A percentile compares a stretch with the other conserved stretches of the same genome.
phyloP scores from a whole-genome alignment of 2,113 vertebrate genomes.

The Illadopsis cleaveri region DNA sequence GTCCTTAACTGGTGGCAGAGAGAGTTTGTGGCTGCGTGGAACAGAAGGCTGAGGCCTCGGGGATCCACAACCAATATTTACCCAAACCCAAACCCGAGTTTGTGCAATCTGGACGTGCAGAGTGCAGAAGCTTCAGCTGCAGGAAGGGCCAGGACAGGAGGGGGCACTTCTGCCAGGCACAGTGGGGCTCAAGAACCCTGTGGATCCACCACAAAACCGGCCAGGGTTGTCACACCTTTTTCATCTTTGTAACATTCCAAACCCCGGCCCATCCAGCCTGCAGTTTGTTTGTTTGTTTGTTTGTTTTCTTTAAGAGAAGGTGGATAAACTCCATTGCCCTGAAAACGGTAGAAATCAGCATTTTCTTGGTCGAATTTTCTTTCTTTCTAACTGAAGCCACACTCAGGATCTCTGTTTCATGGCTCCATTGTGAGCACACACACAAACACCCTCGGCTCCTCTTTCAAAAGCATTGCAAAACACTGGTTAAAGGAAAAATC shows the following conservation, averaged over 20 bases:
- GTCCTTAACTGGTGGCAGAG: neutral
- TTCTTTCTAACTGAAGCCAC: neutral
- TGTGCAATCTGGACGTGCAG: neutral
- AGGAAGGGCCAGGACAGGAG: neutral
- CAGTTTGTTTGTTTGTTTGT: neutral
- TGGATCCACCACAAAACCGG: neutral
- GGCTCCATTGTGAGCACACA: accelerated
- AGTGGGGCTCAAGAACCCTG: neutral
- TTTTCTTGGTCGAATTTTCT: neutral
- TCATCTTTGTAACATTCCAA: accelerated
- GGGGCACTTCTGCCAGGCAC: neutral
- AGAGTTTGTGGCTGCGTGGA: neutral
- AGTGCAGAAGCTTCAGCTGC: neutral
- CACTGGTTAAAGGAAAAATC: neutral
- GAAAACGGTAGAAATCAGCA: neutral
- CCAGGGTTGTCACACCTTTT: neutral
- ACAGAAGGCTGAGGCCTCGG: neutral
- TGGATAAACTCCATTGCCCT: neutral
- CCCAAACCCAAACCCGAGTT: neutral
- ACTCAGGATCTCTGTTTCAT: neutral
- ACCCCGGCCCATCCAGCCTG: neutral
- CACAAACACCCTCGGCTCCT: neutral
- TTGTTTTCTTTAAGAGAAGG: neutral
- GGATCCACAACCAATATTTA: neutral
- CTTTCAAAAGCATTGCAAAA: neutral